A percentile compares a stretch with the other conserved stretches of the same genome.
These are phyloP conservation scores for Crenichthys baileyi DNA, from an alignment of 2,797 vertebrate genomes.

Conservation along the genomic window DNA sequence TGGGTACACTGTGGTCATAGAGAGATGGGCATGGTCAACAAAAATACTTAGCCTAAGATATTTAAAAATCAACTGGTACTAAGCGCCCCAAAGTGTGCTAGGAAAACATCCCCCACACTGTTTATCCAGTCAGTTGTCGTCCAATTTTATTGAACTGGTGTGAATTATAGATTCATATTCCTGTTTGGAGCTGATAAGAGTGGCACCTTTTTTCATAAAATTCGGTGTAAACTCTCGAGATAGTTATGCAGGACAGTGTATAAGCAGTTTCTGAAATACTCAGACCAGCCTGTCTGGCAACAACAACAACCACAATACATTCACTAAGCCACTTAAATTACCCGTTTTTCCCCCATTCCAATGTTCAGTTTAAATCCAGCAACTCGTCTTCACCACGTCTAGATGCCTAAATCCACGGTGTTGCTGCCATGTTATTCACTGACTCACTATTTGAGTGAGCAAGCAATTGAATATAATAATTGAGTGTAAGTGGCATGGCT, in stretches of 20 bases:
- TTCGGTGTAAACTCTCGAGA: not conserved
- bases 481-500: conserved; percentile 5
- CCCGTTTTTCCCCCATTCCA: not conserved
- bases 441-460: not conserved
- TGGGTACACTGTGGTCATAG: conserved; percentile 25
- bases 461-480: not conserved
- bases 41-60: not conserved
- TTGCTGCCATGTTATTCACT: not conserved
- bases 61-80: not conserved
- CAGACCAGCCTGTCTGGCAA: not conserved
- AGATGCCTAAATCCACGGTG: not conserved
- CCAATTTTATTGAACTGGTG: not conserved
- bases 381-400: too few relatives aligned
- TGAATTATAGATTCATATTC: not conserved
- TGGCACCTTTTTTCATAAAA: not conserved
- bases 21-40: not conserved
- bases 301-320: not conserved
- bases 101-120: not conserved
- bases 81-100: not conserved
- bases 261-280: not conserved
- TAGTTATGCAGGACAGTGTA: not conserved
- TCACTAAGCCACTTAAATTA: not conserved
- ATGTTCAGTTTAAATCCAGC: not conserved
- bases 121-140: not conserved
- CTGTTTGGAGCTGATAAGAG: not conserved